Evolutionary conservation across 2,113 vertebrate species (phyloP).

Genomic region (Myotis brandtii): DNA sequence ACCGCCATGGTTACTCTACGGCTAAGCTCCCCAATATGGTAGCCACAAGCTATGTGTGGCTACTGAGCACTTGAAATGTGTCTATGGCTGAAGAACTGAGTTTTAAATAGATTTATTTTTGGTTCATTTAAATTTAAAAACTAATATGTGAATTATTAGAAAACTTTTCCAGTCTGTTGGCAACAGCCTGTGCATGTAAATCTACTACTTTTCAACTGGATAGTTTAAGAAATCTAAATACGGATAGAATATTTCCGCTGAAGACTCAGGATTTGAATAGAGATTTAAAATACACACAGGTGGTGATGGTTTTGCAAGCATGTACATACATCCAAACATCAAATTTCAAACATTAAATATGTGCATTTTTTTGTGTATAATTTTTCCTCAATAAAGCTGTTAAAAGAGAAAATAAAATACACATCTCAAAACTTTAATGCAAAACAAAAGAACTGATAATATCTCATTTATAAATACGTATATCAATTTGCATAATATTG

Average conservation of each 20-base stretch:
- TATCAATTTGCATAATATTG: background rate
- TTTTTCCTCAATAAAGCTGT: background rate
- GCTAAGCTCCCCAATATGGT: background rate
- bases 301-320: background rate
- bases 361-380: background rate
- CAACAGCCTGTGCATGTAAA: background rate
- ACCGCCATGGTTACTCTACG: background rate
- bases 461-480: background rate
- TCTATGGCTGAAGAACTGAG: background rate
- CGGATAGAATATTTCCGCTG: background rate
- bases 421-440: background rate
- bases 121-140: background rate
- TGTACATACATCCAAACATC: background rate
- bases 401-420: background rate
- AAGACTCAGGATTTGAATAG: background rate
- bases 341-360: background rate
- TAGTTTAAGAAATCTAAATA: background rate
- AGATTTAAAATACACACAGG: background rate
- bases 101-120: background rate
- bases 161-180: background rate
- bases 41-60: background rate
- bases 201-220: background rate
- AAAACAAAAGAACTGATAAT: background rate
- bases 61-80: background rate
- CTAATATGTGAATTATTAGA: background rate